Evolutionary conservation across 2,888 invertebrate species (phyloP).

Genomic region (Thelaira solivaga): DNA sequence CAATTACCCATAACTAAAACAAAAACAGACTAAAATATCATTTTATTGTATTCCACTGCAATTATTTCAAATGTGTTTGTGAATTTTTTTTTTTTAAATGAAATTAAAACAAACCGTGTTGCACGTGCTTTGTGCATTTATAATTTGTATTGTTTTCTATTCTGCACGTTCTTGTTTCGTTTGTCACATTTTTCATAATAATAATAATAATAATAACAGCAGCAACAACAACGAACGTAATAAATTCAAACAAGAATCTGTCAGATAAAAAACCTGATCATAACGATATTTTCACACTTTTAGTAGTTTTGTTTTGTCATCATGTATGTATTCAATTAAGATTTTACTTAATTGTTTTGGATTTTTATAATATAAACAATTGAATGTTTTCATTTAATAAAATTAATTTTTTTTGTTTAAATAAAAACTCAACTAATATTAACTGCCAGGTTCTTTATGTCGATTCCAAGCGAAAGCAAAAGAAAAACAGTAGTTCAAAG

Average conservation of each 20-base stretch:
- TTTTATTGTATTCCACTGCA: constrained; percentile 23
- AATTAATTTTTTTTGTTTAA: too few species aligned
- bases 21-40: not conserved
- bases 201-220: not conserved
- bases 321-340: not conserved
- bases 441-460: too few species aligned
- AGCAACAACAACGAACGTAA: constrained; percentile 12
- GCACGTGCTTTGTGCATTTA: constrained; percentile 58
- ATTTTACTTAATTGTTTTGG: not conserved
- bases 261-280: constrained; percentile 9
- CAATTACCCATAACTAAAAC: not conserved
- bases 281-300: constrained; percentile 21
- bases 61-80: constrained; percentile 10
- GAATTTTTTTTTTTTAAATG: constrained; percentile 3
- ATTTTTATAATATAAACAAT: not conserved
- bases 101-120: constrained; percentile 42
- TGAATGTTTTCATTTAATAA: too few species aligned
- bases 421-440: too few species aligned
- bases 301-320: not conserved
- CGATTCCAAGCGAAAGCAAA: too few species aligned
- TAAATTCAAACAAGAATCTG: constrained; percentile 42
- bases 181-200: constrained; percentile 54
- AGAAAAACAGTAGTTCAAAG: too few species aligned
- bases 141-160: constrained; percentile 56
- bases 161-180: constrained; percentile 53